Evolutionary conservation across 2,113 vertebrate genomes (phyloP), one percentile per base, ranked within the genome.

Genomic region (Pungitius pungitius): DNA sequence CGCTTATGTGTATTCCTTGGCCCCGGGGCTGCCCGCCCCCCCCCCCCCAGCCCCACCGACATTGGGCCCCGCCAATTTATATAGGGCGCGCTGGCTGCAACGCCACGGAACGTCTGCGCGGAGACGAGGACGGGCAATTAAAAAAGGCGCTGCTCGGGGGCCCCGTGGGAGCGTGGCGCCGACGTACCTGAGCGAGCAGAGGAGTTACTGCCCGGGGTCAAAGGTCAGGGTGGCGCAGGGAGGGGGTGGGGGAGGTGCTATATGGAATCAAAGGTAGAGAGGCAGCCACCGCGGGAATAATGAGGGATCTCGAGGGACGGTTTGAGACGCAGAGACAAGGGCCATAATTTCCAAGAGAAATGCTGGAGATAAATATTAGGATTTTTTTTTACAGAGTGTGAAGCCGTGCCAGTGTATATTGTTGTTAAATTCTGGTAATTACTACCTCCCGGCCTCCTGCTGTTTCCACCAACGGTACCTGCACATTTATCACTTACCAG

Each of bases 101-200:
- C 20, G 79, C 65, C 83, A 69, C 55, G 15, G 15, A 80, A 70
- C 18, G 60, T 71, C 63, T 70, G 67, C 20, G 33, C 27, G 0
- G 69, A 73, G 86, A 86, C n/a, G 62, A 85, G 69, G 87, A 87
- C 69, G 78, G 85, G 86, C 81, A 73, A 83, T 87, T 90, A 88
- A 85, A 88, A 85, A 85, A 85, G 42, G 65, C 69, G n/a, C 64
- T 57, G 77, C 65, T 68, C 49, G 6, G 66, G n/a, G 33, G 67
- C 75, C 89, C 69, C 55, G 1, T 4, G 18, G 82, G 89, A 77
- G 71, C 59, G 2, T 77, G 85, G 86, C 83, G 87, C 79, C 75
- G 63, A 60, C 75, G 78, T 82, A 89, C 90, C 87, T 80, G 77
- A 75, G 84, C 83, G 1, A 73, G 78, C 22, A 5, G 54, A 39